These are phyloP conservation scores for Drosophila anceps DNA, from an alignment of 2,888 invertebrate genomes.

Conservation along the genomic window DNA sequence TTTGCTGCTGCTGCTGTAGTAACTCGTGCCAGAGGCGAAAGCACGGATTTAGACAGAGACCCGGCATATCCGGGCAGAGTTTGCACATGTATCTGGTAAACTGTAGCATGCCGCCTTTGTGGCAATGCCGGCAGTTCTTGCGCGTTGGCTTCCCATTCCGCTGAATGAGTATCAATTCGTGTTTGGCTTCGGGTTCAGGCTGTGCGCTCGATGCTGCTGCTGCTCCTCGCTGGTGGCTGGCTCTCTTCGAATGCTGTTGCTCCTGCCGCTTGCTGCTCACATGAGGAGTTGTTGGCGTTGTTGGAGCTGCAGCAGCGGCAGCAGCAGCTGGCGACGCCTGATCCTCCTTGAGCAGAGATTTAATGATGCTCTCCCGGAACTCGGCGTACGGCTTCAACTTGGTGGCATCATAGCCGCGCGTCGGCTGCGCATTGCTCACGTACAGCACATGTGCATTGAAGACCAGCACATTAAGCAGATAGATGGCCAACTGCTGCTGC, in stretches of 20 bases:
- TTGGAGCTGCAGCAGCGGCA: background rate
- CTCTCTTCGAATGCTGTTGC: conserved; percentile 12
- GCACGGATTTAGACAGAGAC: conserved; percentile 70
- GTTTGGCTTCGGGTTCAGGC: conserved; percentile 17
- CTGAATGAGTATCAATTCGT: conserved; percentile 50
- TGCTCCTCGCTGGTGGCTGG: background rate
- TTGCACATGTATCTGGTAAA: conserved; percentile 68
- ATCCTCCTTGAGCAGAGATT: conserved; percentile 56
- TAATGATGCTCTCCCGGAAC: conserved; percentile 62
- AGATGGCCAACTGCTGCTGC: conserved; percentile 60
- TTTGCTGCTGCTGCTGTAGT: conserved; percentile 25
- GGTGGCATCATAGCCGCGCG: conserved; percentile 23
- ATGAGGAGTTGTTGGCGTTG: background rate
- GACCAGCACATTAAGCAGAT: conserved; percentile 63
- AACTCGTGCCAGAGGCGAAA: conserved; percentile 72
- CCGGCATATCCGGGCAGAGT: conserved; percentile 66
- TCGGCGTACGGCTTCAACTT: conserved; percentile 57
- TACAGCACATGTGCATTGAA: conserved; percentile 67
- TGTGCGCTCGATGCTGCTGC: background rate
- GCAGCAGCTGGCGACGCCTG: background rate
- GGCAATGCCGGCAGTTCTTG: conserved; percentile 72
- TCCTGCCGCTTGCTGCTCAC: background rate
- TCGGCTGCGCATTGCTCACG: conserved; percentile 39
- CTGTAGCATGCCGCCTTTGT: conserved; percentile 67
- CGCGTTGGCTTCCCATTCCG: conserved; percentile 53